Conservation (phyloP, 2,797 vertebrate genomes). For the Darevskia mixta region DNA sequence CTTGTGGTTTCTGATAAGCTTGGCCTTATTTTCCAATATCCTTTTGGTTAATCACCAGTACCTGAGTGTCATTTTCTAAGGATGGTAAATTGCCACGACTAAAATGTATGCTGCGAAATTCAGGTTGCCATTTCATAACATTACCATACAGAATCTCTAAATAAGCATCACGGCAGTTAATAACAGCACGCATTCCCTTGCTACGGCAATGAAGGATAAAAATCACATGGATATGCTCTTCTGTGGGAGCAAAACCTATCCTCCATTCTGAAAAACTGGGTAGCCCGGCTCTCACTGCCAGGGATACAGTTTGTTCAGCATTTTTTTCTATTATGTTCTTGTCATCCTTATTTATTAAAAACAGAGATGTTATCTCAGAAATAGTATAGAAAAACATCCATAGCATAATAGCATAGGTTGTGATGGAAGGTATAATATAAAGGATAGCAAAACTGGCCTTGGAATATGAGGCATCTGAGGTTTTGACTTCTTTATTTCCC, state of each 20-base stretch:
- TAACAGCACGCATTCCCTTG: not conserved
- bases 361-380: slow-evolving; percentile 46
- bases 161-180: not conserved
- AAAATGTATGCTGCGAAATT: not conserved
- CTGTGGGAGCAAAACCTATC: not conserved
- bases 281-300: not conserved
- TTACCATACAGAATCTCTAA: not conserved
- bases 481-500: slow-evolving; percentile 76
- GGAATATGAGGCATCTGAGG: slow-evolving; percentile 69
- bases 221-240: not conserved
- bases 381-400: slow-evolving; percentile 60
- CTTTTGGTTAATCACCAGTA: not conserved
- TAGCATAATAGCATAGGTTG: slow-evolving; percentile 65
- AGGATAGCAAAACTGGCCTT: slow-evolving; percentile 63
- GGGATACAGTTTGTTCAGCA: not conserved
- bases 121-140: not conserved
- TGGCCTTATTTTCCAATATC: not conserved
- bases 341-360: slow-evolving; percentile 66
- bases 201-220: not conserved
- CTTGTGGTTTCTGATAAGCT: not conserved
- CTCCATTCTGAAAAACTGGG: not conserved
- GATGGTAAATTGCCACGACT: not conserved
- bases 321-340: slow-evolving; percentile 63
- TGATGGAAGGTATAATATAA: slow-evolving; percentile 59
- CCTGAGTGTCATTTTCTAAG: not conserved